phyloP scores from a whole-genome alignment of 37 sponge, comb jelly and placozoan species.

The Agelas oroides region DNA sequence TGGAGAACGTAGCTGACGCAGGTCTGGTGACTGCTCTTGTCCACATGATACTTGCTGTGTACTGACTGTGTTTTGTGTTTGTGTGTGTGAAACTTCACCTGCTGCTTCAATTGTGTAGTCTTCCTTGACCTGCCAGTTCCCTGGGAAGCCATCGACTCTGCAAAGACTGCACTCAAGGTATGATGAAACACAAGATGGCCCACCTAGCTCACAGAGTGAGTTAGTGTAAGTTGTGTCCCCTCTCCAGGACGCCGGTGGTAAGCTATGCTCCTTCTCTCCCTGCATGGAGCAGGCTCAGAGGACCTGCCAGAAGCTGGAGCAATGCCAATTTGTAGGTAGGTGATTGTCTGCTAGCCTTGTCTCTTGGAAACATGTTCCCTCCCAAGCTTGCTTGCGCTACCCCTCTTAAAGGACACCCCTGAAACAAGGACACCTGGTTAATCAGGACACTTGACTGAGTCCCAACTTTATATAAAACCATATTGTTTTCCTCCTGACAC shows the following conservation, averaged over 20 bases:
- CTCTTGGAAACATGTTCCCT: too few relatives aligned
- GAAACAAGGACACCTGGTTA: too few relatives aligned
- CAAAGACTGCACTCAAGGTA: slow-evolving; percentile 70
- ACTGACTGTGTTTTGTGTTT: not conserved
- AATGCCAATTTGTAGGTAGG: slow-evolving; percentile 80
- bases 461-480: too few relatives aligned
- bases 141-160: slow-evolving; percentile 86
- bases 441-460: too few relatives aligned
- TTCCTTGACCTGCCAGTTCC: slow-evolving; percentile 94
- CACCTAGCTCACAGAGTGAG: not conserved
- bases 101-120: too few relatives aligned
- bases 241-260: slow-evolving; percentile 64
- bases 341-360: not conserved
- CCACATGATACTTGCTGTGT: not conserved
- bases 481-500: too few relatives aligned
- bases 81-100: not conserved
- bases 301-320: slow-evolving; percentile 70
- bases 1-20: slow-evolving; percentile 84
- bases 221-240: not conserved
- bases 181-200: too few relatives aligned
- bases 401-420: too few relatives aligned
- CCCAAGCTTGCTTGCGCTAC: too few relatives aligned
- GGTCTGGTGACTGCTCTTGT: slow-evolving; percentile 24
- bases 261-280: slow-evolving; percentile 93
- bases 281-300: slow-evolving; percentile 98